Percentiles rank a stretch among this genome's conserved stretches.
phyloP scores from a whole-genome alignment of 2,888 invertebrate species.

The Acrobasis consociella region DNA sequence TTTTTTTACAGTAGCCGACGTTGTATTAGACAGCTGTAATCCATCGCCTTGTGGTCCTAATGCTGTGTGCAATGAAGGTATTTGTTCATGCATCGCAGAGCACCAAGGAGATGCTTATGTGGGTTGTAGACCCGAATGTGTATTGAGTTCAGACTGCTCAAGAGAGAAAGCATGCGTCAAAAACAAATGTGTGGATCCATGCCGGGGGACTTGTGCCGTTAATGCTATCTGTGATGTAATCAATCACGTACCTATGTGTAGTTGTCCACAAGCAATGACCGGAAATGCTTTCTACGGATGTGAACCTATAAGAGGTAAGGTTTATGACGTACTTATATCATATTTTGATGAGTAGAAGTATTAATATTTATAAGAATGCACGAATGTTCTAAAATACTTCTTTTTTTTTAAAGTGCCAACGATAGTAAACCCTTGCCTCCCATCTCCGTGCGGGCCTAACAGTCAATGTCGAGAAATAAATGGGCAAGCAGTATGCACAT shows the following conservation, averaged over 20 bases:
- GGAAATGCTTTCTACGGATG: conserved; percentile 87
- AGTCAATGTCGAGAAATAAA: conserved; percentile 86
- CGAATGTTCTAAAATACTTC: conserved; percentile 3
- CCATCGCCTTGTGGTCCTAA: conserved; percentile 87
- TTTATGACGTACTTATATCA: too few species aligned
- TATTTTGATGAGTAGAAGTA: too few species aligned
- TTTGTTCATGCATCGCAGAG: conserved; percentile 84
- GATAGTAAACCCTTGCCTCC: conserved; percentile 85
- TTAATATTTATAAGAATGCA: too few species aligned
- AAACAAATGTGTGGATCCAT: conserved; percentile 88
- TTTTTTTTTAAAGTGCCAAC: conserved; percentile 60
- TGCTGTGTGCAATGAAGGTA: conserved; percentile 81
- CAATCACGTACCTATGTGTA: conserved; percentile 88
- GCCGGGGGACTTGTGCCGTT: conserved; percentile 86
- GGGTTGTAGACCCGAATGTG: conserved; percentile 88
- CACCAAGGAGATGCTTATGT: conserved; percentile 86
- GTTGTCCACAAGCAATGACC: conserved; percentile 85
- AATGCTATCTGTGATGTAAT: conserved; percentile 88
- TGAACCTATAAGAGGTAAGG: conserved; percentile 72
- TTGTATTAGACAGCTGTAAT: conserved; percentile 73
- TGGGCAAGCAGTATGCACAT: conserved; percentile 88
- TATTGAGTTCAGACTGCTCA: conserved; percentile 85
- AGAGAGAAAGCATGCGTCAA: conserved; percentile 85
- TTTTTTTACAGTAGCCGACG: conserved; percentile 50
- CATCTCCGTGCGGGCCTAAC: conserved; percentile 90